Evolutionary conservation across 2,113 vertebrate genomes (phyloP).

Genomic region (Tetraodon nigroviridis): DNA sequence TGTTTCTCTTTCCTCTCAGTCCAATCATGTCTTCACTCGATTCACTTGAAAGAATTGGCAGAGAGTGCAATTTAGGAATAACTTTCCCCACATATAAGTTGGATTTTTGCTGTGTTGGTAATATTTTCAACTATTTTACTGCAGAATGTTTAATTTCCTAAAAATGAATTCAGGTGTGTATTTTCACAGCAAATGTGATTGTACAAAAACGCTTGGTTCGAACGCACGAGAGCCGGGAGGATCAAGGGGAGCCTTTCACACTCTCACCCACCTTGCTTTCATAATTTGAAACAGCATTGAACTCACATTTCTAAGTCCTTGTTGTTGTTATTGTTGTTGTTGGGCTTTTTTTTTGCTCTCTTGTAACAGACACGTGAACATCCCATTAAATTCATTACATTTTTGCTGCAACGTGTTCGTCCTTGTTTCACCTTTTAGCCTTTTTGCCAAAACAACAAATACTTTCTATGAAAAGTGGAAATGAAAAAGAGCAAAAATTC

Average conservation of each 20-base stretch:
- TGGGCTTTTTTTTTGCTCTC: conserved; percentile 1
- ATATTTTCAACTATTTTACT: conserved; percentile 4
- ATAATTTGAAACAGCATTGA: conserved; percentile 28
- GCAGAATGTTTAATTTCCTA: conserved; percentile 11
- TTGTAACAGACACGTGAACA: conserved; percentile 37
- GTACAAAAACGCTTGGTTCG: conserved; percentile 3
- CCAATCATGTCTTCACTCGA: neutral
- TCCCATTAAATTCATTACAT: conserved; percentile 47
- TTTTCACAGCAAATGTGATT: conserved; percentile 14
- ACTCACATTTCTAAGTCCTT: conserved; percentile 24
- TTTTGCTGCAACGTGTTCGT: conserved; percentile 26
- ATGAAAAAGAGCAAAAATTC: conserved; percentile 3
- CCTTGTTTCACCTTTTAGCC: conserved; percentile 20
- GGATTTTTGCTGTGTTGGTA: neutral
- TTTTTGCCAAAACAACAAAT: neutral
- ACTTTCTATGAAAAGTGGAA: conserved; percentile 14
- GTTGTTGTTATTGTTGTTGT: no score
- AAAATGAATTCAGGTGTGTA: conserved; percentile 18
- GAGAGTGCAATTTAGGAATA: conserved; percentile 13
- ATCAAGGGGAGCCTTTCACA: conserved; percentile 39
- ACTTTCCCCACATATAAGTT: neutral
- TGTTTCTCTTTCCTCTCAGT: neutral
- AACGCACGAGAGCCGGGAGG: conserved; percentile 1
- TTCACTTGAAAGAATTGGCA: conserved; percentile 1
- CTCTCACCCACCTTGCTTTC: conserved; percentile 47